Conservation (phyloP, 2,888 invertebrate species). For the Polyommatus icarus region DNA sequence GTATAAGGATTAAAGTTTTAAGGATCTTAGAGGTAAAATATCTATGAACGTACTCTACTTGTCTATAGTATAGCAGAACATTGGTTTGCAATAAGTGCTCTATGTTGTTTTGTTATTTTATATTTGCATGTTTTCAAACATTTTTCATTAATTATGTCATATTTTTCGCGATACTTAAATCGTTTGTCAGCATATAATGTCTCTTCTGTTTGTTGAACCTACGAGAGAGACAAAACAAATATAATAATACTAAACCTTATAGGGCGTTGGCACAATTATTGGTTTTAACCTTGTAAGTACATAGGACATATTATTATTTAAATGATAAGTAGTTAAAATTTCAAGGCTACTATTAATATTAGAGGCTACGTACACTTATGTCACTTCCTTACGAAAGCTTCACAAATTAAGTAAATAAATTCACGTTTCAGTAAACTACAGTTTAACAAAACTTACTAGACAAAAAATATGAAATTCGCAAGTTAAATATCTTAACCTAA, state of each 20-base stretch:
- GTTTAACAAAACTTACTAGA: too few relatives aligned
- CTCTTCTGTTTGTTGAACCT: too few relatives aligned
- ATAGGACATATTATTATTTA: too few relatives aligned
- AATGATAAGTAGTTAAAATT: too few relatives aligned
- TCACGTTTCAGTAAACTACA: background rate
- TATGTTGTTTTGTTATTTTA: background rate
- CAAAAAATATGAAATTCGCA: background rate
- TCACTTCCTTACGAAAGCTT: background rate
- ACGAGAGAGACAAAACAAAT: too few relatives aligned
- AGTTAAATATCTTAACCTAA: background rate
- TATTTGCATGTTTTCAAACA: background rate
- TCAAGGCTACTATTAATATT: too few relatives aligned
- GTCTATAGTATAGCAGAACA: background rate
- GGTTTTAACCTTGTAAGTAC: too few relatives aligned
- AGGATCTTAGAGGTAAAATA: background rate
- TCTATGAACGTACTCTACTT: background rate
- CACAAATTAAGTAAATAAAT: background rate
- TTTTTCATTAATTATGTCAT: too few relatives aligned
- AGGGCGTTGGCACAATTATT: too few relatives aligned
- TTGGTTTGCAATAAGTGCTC: background rate
- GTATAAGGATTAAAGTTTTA: background rate
- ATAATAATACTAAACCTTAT: too few relatives aligned
- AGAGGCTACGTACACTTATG: background rate
- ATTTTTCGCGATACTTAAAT: too few relatives aligned
- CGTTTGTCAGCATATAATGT: too few relatives aligned